A percentile compares a stretch with the other conserved stretches of the same genome.
Conservation (phyloP, 2,888 invertebrate species). For the Parnassius orleans region DNA sequence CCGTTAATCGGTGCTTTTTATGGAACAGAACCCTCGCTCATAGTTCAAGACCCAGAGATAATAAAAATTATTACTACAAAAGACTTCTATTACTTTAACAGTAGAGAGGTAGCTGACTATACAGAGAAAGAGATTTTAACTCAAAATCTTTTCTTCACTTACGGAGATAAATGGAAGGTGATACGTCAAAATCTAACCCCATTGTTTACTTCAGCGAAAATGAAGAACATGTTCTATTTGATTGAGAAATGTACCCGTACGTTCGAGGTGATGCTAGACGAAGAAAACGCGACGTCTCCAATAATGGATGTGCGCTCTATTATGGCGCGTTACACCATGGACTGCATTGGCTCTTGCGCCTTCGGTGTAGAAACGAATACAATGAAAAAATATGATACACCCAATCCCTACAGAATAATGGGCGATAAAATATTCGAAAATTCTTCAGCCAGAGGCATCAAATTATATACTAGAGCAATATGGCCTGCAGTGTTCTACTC, state of each 20-base stretch:
- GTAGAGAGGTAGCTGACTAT: slow-evolving; percentile 50
- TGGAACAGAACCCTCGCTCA: slow-evolving; percentile 57
- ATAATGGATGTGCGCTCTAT: slow-evolving; percentile 42
- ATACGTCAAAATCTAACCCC: slow-evolving; percentile 57
- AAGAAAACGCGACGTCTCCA: slow-evolving; percentile 30
- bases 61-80: slow-evolving; percentile 53
- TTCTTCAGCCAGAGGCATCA: slow-evolving; percentile 40
- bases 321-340: slow-evolving; percentile 54
- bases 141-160: slow-evolving; percentile 46
- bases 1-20: slow-evolving; percentile 57
- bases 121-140: slow-evolving; percentile 44
- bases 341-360: slow-evolving; percentile 51
- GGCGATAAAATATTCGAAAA: slow-evolving; percentile 45
- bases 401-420: slow-evolving; percentile 46
- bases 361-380: slow-evolving; percentile 57
- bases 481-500: slow-evolving; percentile 57
- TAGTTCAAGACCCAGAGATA: slow-evolving; percentile 54
- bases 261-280: slow-evolving; percentile 47
- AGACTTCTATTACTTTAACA: slow-evolving; percentile 59
- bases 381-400: slow-evolving; percentile 37
- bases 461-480: slow-evolving; percentile 40
- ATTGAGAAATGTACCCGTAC: slow-evolving; percentile 44
- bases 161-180: slow-evolving; percentile 60
- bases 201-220: slow-evolving; percentile 57
- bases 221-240: slow-evolving; percentile 64